Conservation (phyloP, 2,113 vertebrate genomes). For the Thunnus maccoyii region DNA sequence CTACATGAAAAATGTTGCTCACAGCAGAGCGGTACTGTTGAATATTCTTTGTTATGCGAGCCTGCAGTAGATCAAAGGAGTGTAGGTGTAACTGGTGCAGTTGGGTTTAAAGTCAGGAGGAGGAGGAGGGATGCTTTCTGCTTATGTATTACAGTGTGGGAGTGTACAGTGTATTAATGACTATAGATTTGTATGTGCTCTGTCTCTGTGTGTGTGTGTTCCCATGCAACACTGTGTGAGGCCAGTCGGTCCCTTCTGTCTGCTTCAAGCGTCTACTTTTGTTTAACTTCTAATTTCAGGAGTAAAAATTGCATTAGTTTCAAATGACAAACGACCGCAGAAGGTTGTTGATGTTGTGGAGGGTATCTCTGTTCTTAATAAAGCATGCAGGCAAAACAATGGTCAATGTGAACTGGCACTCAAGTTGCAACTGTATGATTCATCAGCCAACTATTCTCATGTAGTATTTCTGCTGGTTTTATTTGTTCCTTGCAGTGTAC, state of each 20-base stretch:
- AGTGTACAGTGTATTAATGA: slow-evolving; percentile 49
- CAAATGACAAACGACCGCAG: not conserved
- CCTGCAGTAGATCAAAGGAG: slow-evolving; percentile 61
- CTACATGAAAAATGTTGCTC: slow-evolving; percentile 30
- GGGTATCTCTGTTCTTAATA: not conserved
- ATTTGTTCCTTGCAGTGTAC: not conserved
- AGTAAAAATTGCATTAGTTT: not conserved
- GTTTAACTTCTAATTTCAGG: not conserved
- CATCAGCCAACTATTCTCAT: not conserved
- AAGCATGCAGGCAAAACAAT: slow-evolving; percentile 39
- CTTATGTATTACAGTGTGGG: slow-evolving; percentile 58
- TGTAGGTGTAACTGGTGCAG: slow-evolving; percentile 70
- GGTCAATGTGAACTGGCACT: not conserved
- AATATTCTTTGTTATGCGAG: slow-evolving; percentile 54
- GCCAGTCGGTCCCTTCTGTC: not conserved
- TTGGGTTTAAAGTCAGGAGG: slow-evolving; percentile 58
- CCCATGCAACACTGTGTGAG: not conserved
- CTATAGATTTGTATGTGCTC: slow-evolving; percentile 26
- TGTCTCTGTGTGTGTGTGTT: not conserved
- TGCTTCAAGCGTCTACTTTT: not conserved
- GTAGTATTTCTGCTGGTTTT: not conserved
- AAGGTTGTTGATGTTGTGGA: not conserved
- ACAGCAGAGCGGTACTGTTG: slow-evolving; percentile 20
- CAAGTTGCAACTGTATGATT: not conserved
- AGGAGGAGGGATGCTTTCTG: slow-evolving; percentile 50